A percentile compares a stretch with the other conserved stretches of the same genome.
Conservation (phyloP, 2,113 vertebrate genomes). For the Siniperca chuatsi region DNA sequence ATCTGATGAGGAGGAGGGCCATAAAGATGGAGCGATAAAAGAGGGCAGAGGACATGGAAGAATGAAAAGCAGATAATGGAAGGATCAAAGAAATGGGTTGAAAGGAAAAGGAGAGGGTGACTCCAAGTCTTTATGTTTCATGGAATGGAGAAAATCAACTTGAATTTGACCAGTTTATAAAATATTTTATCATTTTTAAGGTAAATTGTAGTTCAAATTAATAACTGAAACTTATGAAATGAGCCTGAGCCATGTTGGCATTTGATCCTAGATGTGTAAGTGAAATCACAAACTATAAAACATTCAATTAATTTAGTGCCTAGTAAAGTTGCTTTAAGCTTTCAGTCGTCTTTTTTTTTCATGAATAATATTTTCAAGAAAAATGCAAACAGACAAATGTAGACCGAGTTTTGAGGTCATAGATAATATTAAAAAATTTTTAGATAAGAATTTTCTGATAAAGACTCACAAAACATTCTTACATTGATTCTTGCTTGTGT, state of each 20-base stretch:
- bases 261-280: background rate
- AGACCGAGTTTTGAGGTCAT: no score
- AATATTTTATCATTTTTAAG: background rate
- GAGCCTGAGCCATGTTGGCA: background rate
- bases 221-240: background rate
- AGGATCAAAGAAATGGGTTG: conserved; percentile 22
- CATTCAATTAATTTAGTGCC: background rate
- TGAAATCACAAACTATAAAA: background rate
- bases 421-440: no score
- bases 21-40: conserved; percentile 33
- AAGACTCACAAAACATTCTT: no score
- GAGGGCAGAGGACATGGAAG: conserved; percentile 3
- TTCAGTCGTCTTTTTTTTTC: no score
- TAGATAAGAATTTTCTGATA: no score
- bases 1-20: conserved; percentile 20
- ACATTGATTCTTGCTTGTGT: background rate
- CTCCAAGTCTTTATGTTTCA: background rate
- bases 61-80: conserved; percentile 42
- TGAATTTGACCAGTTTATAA: background rate
- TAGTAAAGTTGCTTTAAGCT: background rate
- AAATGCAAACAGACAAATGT: background rate
- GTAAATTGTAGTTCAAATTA: background rate
- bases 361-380: no score
- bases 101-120: background rate
- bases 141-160: background rate